phyloP scores from a whole-genome alignment of 2,113 vertebrate species.

The Strigops habroptila region DNA sequence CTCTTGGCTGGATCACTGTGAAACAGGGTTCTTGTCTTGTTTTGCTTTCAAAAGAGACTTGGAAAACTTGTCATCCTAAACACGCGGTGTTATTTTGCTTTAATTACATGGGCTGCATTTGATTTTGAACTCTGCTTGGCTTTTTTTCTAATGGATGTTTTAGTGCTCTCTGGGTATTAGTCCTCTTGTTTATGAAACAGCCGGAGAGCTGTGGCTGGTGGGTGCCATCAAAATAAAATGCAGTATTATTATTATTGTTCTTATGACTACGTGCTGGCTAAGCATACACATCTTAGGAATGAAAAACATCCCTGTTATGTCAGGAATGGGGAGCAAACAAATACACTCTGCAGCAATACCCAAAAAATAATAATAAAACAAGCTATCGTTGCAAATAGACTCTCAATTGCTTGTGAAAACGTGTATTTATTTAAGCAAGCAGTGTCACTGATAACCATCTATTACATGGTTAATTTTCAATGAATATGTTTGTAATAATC shows the following conservation, averaged over 20 bases:
- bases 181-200: conserved; percentile 37
- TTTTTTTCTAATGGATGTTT: conserved; percentile 18
- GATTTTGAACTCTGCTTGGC: neutral
- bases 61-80: neutral
- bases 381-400: neutral
- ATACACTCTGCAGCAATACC: neutral
- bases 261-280: conserved; percentile 17
- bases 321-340: conserved; percentile 50
- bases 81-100: conserved; percentile 1
- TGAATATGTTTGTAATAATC: conserved; percentile 48
- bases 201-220: neutral
- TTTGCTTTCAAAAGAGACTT: neutral
- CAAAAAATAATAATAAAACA: neutral
- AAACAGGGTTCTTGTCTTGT: neutral
- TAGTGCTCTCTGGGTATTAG: neutral
- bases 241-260: conserved; percentile 29
- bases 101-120: neutral
- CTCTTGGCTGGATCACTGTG: neutral
- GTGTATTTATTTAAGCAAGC: conserved; percentile 12
- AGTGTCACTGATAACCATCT: conserved; percentile 36
- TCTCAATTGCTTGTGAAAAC: conserved; percentile 3
- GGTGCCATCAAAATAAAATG: conserved; percentile 38
- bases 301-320: conserved; percentile 38
- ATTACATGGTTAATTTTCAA: conserved; percentile 36
- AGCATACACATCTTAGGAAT: conserved; percentile 43